Conservation (phyloP, 2,888 invertebrate genomes). For the Sinodicranocentrus sp. region DNA sequence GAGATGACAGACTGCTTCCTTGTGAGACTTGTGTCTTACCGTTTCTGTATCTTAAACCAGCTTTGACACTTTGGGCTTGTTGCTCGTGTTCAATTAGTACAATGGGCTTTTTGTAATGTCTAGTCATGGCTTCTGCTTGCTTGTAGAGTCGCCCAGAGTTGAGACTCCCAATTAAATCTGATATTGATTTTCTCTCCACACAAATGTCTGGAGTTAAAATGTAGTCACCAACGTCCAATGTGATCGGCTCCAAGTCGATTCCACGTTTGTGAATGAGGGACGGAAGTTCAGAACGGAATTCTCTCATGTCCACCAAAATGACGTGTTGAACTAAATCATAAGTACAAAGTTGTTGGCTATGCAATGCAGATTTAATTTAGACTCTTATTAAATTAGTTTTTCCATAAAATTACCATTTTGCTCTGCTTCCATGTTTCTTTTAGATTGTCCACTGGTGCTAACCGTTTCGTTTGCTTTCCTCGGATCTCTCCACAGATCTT, state of each 20-base stretch:
- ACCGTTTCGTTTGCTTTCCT: constrained; percentile 78
- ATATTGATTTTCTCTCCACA: constrained; percentile 97
- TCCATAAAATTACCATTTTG: constrained; percentile 80
- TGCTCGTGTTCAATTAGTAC: constrained; percentile 97
- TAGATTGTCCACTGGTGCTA: constrained; percentile 83
- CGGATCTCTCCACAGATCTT: constrained; percentile 78
- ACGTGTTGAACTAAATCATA: constrained; percentile 68
- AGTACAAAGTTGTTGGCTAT: too few relatives aligned
- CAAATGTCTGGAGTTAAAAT: constrained; percentile 97
- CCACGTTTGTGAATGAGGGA: constrained; percentile 95
- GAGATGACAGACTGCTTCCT: too few relatives aligned
- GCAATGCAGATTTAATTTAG: too few relatives aligned
- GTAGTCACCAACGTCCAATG: constrained; percentile 93
- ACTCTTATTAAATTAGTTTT: too few relatives aligned
- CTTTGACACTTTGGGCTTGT: constrained; percentile 93
- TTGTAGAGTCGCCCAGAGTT: constrained; percentile 95
- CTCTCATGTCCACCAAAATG: constrained; percentile 95
- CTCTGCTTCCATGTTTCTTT: constrained; percentile 78
- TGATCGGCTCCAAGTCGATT: constrained; percentile 93
- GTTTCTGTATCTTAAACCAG: constrained; percentile 79
- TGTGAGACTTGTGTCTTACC: constrained; percentile 66
- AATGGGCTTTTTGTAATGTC: constrained; percentile 92
- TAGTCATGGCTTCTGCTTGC: constrained; percentile 96
- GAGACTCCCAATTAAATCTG: constrained; percentile 96
- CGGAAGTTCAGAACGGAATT: constrained; percentile 97